Evolutionary conservation across 1,140 invertebrate species (phyloP), one percentile per base, ranked within the genome.

Genomic region (Idris sp.): DNA sequence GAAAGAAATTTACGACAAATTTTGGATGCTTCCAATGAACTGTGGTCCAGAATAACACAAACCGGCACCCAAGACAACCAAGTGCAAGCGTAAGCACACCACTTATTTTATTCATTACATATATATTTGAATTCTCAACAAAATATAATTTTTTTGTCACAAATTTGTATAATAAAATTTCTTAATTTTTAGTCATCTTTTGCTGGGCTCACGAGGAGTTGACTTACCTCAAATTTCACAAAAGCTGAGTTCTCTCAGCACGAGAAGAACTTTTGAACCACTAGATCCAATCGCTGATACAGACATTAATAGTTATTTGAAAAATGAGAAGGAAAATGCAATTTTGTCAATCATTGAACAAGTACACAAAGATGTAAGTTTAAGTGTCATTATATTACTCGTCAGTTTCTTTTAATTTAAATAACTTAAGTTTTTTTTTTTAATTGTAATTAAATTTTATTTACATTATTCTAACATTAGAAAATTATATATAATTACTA

Each of bases 281-380:
- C 86, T 97, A 22, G 95, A 97, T 87, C 95, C 96, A 1, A 92
- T 96, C 28, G 91, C 92, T 38, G 95, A 97, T 81, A 94, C 94
- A 16, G 96, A 98, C 87, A 93, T 96, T 65, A 90, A 94, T 78
- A 95, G 92, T 77, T 98, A 94, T 85, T 86, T 99, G 2, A 93
- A 92, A 85, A 97, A 97, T 91, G 96, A 98, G 89, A 92, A 95
- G 49, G 95, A 98, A 88, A 98, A 97, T 91, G 95, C 95, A 13
- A 94, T 98, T 79, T 87, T 98, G 2, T 93, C 94, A 14, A 91
- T 96, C 5, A 96, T 98, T 78, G 96, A 98, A 85, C 93, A 96
- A 83, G 94, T 96, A 36, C 91, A 94, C 68, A 92, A 92, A 86
- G 91, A 91, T 81, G 94, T 96, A 89, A 89, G 90, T 89, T n/a